Percentiles rank a stretch among this genome's conserved stretches.
phyloP scores from a whole-genome alignment of 2,113 vertebrate species.

The Eulacestoma nigropectus region DNA sequence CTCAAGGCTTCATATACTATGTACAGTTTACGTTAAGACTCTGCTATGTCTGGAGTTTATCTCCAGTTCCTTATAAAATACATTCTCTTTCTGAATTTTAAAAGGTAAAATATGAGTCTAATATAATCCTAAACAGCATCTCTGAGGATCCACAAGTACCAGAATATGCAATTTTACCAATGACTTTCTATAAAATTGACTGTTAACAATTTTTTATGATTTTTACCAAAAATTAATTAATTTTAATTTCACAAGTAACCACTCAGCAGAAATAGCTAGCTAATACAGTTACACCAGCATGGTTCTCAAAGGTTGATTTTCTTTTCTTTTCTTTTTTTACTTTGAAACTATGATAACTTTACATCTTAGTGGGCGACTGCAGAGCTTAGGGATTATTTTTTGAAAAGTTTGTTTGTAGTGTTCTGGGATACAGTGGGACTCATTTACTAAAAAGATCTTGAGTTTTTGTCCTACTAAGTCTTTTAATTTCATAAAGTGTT shows the following conservation, averaged over 20 bases:
- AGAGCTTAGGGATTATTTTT: background rate
- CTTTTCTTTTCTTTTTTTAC: fast-evolving
- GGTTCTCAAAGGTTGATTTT: background rate
- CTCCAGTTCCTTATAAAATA: background rate
- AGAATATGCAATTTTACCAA: background rate
- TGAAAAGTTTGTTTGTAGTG: background rate
- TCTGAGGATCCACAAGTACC: background rate
- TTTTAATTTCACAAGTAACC: background rate
- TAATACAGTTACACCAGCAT: background rate
- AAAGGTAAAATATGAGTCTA: background rate
- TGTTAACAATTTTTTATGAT: background rate
- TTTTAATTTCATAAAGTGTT: background rate
- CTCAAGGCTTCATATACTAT: background rate
- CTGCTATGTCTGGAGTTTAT: background rate
- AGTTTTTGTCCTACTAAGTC: background rate
- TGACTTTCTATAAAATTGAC: background rate
- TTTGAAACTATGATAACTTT: background rate
- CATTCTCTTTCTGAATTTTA: background rate
- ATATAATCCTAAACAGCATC: background rate
- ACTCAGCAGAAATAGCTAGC: background rate
- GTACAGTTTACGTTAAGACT: background rate
- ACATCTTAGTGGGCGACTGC: background rate
- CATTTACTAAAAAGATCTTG: background rate
- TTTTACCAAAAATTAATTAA: background rate
- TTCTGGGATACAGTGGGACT: background rate